phyloP scores from a whole-genome alignment of 2,113 vertebrate genomes.

The Pyrgilauda ruficollis region DNA sequence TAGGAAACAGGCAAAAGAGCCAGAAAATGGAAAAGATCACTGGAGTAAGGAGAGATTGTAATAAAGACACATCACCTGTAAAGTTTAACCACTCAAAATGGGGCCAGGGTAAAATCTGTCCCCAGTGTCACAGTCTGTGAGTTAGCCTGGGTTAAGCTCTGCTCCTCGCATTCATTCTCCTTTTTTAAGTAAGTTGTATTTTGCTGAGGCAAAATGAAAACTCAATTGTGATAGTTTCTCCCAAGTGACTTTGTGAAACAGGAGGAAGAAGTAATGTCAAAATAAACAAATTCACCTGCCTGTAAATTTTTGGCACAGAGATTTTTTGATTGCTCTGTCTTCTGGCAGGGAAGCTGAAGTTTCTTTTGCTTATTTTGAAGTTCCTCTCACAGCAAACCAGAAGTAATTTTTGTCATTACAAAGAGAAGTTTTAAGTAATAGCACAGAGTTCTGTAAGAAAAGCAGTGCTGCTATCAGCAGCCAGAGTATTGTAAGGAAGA shows the following conservation, averaged over 20 bases:
- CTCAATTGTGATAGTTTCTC: background rate
- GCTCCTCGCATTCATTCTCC: background rate
- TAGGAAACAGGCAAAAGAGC: background rate
- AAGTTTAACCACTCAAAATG: background rate
- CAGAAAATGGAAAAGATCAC: background rate
- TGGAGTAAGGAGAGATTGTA: background rate
- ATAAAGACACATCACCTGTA: background rate
- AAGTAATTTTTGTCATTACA: background rate
- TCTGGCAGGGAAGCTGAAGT: background rate
- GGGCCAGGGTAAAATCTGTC: background rate
- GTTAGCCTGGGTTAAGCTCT: background rate
- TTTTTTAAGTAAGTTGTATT: background rate
- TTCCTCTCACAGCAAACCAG: background rate
- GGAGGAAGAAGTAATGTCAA: slow-evolving; percentile 14
- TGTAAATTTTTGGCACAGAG: background rate
- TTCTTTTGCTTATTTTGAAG: slow-evolving; percentile 17
- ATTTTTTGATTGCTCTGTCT: background rate
- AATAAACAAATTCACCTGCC: slow-evolving; percentile 16
- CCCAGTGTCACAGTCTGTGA: background rate
- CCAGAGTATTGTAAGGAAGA: background rate
- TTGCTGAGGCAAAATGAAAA: background rate
- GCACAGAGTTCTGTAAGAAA: background rate
- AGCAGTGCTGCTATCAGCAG: background rate
- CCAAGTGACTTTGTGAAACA: background rate
- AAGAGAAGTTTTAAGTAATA: background rate